Base-by-base conservation (phyloP, 2,113 vertebrate species). In the Calcarius ornatus region DNA sequence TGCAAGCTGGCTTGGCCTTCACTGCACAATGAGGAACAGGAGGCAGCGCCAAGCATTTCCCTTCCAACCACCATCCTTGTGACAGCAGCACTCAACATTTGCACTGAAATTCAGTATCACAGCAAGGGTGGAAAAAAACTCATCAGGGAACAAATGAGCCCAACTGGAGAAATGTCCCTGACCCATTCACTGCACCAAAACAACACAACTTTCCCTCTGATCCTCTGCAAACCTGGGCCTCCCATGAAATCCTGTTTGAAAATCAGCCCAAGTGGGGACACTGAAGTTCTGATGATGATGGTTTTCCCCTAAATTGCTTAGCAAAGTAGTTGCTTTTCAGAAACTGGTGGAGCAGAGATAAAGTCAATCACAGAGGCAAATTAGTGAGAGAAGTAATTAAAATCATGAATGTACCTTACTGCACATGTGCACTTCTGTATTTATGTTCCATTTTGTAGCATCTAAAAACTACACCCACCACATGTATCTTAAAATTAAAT, bases 51-150 rank as follows among this genome's bases (percentile, higher is more conserved):
- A 78, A 70, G 61, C 81, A 72, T 35, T 91, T 91, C 91, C 92
- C 73, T 87, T 80, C 88, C 64, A 96, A 77, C 75, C 79, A 92
- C 71, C 59, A 69, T 90, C 88, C 90, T 93, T 93, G 53, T 65
- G 79, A 93, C 88, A 94, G 88, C 82, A 82, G 51, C 86, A 75
- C 68, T 78, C 68, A 86, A 30, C 81, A 42, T 95, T 72, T 43
- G 57, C 72, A 17, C 57, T 92, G 95, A 81, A 96, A 88, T 93
- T 71, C 91, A 84, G 54, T 31, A 75, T 83, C 95, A 75, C 63
- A 59, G 45, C 76, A 93, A 93, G 64, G 93, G 93, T 51, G 94
- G 95, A 92, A 94, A 92, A 95, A 94, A 80, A 4, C 9, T 71
- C 6, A 0, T 83, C 88, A 96, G 80, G 56, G 90, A 94, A 95